Evolutionary conservation across 2,888 invertebrate genomes (phyloP).

Genomic region (Acanthosepion lycidas): DNA sequence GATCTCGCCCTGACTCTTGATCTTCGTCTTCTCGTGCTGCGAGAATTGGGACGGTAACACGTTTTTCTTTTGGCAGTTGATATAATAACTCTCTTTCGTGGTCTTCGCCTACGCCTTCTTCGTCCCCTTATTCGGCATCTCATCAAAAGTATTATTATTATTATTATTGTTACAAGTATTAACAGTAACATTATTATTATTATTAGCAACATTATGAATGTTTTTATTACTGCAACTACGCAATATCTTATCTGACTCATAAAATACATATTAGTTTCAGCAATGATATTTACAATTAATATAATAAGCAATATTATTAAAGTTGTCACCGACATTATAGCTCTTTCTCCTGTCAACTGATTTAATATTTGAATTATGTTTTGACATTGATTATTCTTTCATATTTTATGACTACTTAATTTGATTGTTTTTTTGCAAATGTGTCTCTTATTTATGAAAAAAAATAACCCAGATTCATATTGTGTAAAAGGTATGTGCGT

Average conservation of each 20-base stretch:
- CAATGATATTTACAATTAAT: not conserved
- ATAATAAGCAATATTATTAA: not conserved
- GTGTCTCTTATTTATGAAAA: too few relatives aligned
- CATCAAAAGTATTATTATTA: not conserved
- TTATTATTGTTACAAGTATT: not conserved
- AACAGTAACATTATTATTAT: not conserved
- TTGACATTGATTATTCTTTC: too few relatives aligned
- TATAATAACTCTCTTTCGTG: not conserved
- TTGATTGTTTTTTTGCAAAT: too few relatives aligned
- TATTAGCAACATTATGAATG: not conserved
- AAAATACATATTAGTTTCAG: too few relatives aligned
- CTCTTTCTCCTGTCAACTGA: too few relatives aligned
- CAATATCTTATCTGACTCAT: too few relatives aligned
- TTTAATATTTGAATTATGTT: too few relatives aligned
- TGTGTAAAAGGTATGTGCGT: too few relatives aligned
- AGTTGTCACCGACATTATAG: not conserved
- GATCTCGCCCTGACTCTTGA: not conserved
- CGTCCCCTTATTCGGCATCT: not conserved
- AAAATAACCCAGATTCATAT: too few relatives aligned
- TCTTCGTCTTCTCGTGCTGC: not conserved
- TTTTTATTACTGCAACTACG: not conserved
- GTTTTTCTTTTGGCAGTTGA: not conserved
- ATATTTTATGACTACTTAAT: too few relatives aligned
- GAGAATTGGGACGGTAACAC: not conserved
- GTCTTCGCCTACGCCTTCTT: not conserved